Evolutionary conservation across 2,797 vertebrate species (phyloP), one percentile per base, ranked within the genome.

Genomic region (Eleutherodactylus coqui): DNA sequence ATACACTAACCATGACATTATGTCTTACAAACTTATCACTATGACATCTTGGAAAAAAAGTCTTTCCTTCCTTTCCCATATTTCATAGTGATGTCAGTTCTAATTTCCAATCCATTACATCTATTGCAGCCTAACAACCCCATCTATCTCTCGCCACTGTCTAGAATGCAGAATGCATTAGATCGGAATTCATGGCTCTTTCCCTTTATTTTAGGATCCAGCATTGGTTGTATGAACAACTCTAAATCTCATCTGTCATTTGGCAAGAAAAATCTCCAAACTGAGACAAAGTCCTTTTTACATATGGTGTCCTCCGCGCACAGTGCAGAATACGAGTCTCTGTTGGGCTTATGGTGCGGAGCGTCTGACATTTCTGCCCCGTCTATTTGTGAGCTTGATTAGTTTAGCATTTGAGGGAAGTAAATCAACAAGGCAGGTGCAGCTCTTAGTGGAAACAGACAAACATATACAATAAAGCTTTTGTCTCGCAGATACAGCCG

Each of bases 401-500:
- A 88, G 88, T 84, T 80, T 43, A 0, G 85, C 88, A 81, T 88
- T 89, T 34, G 72, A n/a, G 21, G 89, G 87, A 86, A 2, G 82
- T 85, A 87, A 91, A 86, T 86, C 70, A 90, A 89, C 82, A 89
- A 84, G 88, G 91, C 95, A 94, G 94, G 92, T 93, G 94, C 93
- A 84, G 91, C 76, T 92, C 93, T 92, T 89, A 89, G 91, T 91
- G 91, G 91, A 90, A 88, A 92, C 86, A 91, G 90, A 91, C 92
- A 92, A 85, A 88, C 69, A 27, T 85, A 27, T 73, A 95, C 93
- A 95, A 89, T 72, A 87, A 89, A 45, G 89, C 94, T 94, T 55
- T 94, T 95, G 91, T 95, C 89, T 83, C 32, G 0, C 86, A 27
- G 19, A 92, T 93, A 95, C 94, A 95, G 92, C 89, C 89, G 83